Percentiles rank a stretch among this genome's conserved stretches.
Conservation (phyloP, 2,888 invertebrate species). For the Sesia bembeciformis region DNA sequence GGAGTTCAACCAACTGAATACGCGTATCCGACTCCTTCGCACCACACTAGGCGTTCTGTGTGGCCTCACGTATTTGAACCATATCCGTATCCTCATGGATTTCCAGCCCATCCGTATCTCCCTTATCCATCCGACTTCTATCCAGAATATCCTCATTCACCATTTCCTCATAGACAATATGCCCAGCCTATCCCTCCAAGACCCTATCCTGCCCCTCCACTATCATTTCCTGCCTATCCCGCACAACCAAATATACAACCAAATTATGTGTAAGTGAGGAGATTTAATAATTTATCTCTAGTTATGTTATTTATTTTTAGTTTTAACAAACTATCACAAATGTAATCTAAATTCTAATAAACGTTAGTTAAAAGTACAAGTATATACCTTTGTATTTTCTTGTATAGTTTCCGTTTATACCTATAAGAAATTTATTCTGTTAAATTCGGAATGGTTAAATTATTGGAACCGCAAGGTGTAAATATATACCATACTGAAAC, state of each 20-base stretch:
- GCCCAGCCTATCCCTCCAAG: conserved; percentile 4
- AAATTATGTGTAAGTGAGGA: neutral
- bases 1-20: conserved; percentile 18
- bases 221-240: conserved; percentile 7
- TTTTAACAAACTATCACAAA: no score
- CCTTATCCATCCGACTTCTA: conserved; percentile 1
- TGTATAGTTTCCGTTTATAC: no score
- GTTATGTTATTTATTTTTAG: no score
- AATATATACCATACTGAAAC: no score
- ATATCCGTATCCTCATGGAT: conserved; percentile 3
- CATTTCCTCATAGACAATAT: conserved; percentile 4
- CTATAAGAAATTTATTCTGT: no score
- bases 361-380: no score
- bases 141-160: conserved; percentile 6
- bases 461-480: no score
- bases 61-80: neutral
- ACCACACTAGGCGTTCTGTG: conserved; percentile 10
- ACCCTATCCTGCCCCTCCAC: conserved; percentile 5
- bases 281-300: no score
- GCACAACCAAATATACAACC: conserved; percentile 11
- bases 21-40: conserved; percentile 12
- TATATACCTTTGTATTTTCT: no score
- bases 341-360: no score
- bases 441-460: no score
- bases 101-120: neutral